A percentile compares a stretch with the other conserved stretches of the same genome.
phyloP scores from a whole-genome alignment of 2,888 invertebrate genomes.

The Notocelia uddmanniana region DNA sequence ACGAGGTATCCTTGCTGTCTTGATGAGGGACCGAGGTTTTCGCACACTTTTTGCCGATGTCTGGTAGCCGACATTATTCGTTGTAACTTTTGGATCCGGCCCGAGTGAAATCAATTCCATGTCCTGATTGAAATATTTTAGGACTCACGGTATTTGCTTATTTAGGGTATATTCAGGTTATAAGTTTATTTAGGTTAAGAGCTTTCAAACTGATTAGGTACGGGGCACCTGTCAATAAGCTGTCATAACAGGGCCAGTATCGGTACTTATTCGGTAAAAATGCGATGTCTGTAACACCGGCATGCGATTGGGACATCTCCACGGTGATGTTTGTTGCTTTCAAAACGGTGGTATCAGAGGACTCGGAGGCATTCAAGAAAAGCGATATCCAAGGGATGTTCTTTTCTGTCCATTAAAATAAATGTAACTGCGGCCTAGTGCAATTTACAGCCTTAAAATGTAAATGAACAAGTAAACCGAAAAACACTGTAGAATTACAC shows the following conservation, averaged over 20 bases:
- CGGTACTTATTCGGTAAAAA: too few species aligned
- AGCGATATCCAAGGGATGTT: too few species aligned
- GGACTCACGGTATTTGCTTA: neutral
- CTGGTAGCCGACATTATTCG: conserved; percentile 11
- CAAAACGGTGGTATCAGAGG: too few species aligned
- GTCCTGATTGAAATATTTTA: neutral
- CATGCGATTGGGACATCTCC: too few species aligned
- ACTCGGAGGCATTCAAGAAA: too few species aligned
- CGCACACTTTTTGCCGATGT: conserved; percentile 30
- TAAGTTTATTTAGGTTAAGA: too few species aligned
- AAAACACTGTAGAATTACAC: too few species aligned
- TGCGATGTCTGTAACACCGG: neutral
- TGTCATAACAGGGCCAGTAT: neutral
- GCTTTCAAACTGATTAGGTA: neutral
- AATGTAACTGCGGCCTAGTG: too few species aligned
- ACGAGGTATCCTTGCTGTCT: conserved; percentile 26
- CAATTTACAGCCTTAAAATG: too few species aligned
- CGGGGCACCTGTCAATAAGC: neutral
- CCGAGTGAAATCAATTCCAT: neutral
- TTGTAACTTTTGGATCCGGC: neutral
- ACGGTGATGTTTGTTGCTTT: too few species aligned
- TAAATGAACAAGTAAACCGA: too few species aligned
- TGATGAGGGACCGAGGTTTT: conserved; percentile 26
- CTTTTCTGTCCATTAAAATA: too few species aligned
- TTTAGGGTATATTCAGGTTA: neutral